Evolutionary conservation across 2,888 invertebrate species (phyloP), one percentile per base, ranked within the genome.

Genomic region (Hyppa rectilinea): DNA sequence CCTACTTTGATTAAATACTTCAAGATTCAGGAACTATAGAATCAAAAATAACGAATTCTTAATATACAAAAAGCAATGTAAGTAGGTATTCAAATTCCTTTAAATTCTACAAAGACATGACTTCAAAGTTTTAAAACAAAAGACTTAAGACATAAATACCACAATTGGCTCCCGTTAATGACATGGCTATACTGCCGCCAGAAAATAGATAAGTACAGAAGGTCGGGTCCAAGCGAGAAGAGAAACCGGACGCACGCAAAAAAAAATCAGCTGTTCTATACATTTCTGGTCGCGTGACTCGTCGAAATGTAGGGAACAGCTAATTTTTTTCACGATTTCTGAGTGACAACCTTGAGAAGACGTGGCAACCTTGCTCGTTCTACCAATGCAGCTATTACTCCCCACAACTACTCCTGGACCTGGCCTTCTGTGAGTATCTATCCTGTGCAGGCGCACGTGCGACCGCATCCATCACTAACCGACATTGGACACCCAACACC

Each of bases 381-480:
- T 1, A 12, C 5, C 2, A 9, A 7, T 55, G 17, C 56, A 2
- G 2, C 4, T 5, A 2, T 26, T 2, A 36, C 3, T 45, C 10
- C 2, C 38, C 23, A 36, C 20, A 7, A 36, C n/a, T n/a, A 17
- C 14, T 14, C 5, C 6, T 10, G 12, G 6, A 62, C 5, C 34
- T 2, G 1, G 2, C 55, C 77, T 72, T 72, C 71, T 72, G 40
- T 9, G 6, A 5, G 12, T 4, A 17, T 12, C 4, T 34, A 10
- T 17, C 17, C 0, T 4, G 1, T 17, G 29, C 4, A n/a, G 0
- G n/a, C 52, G 53, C 81, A 76, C 81, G 76, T 76, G 76, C 66
- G 75, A 62, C 76, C 62, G 49, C 81, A 77, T 68, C 52, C 81
- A 77, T 78, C 81, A 78, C 43, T 29, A 53, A 10, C 77, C 47